Percentiles rank a stretch among this genome's conserved stretches.
Conservation (phyloP, 2,888 invertebrate genomes). For the Cerastis leucographa region DNA sequence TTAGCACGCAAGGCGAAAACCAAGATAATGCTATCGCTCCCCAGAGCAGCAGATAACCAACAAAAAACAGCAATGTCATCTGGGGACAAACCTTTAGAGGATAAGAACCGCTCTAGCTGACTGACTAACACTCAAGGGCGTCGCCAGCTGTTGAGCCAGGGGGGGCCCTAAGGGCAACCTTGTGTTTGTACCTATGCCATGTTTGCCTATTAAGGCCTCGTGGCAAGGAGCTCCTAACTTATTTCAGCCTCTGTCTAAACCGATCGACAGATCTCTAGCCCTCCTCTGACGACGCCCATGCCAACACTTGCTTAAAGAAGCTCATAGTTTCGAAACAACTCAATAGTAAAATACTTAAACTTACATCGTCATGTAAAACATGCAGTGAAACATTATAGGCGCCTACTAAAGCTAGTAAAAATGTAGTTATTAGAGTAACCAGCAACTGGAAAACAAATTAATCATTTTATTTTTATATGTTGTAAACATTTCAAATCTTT, state of each 20-base stretch:
- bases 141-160: no score
- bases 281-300: no score
- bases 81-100: conserved; percentile 16
- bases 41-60: conserved; percentile 20
- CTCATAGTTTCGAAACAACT: not conserved
- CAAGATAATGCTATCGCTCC: conserved; percentile 16
- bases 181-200: no score
- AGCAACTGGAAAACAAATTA: conserved; percentile 52
- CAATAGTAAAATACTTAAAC: not conserved
- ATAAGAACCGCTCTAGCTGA: not conserved
- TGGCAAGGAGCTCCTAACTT: no score
- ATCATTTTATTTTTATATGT: no score
- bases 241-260: no score
- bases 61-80: not conserved
- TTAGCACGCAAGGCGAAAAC: conserved; percentile 38
- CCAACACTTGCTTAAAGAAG: not conserved
- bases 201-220: no score
- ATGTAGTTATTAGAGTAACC: conserved; percentile 58
- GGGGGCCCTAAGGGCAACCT: no score
- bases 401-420: conserved; percentile 15
- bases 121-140: no score
- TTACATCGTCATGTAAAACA: conserved; percentile 27
- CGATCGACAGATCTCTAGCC: no score
- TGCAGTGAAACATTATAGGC: not conserved
- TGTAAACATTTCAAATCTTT: not conserved